Evolutionary conservation across 1,140 invertebrate species (phyloP).

Genomic region (Nasonia longicornis): DNA sequence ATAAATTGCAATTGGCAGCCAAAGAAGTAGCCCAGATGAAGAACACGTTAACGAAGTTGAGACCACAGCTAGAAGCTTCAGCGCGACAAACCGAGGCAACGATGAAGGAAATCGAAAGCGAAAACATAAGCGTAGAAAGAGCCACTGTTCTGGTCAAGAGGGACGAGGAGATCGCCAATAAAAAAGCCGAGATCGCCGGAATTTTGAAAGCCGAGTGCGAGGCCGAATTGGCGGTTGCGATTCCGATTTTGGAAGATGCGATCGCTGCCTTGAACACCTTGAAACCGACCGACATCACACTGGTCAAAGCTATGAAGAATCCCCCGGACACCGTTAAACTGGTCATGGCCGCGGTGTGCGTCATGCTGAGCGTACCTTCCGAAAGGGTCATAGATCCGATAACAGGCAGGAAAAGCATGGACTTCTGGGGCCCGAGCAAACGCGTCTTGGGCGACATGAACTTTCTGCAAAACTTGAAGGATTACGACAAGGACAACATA

Average conservation of each 20-base stretch:
- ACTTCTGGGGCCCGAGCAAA: constrained; percentile 83
- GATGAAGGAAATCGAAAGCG: constrained; percentile 76
- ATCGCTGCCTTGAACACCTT: constrained; percentile 79
- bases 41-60: constrained; percentile 73
- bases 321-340: constrained; percentile 81
- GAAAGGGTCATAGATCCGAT: constrained; percentile 73
- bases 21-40: constrained; percentile 76
- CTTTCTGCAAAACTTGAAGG: constrained; percentile 76
- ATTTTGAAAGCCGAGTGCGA: constrained; percentile 78
- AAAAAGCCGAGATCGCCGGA: constrained; percentile 76
- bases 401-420: constrained; percentile 74
- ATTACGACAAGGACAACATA: constrained; percentile 82
- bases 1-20: constrained; percentile 76
- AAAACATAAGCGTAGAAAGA: constrained; percentile 77
- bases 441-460: constrained; percentile 79
- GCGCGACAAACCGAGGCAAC: constrained; percentile 75
- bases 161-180: constrained; percentile 78
- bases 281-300: constrained; percentile 81
- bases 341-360: constrained; percentile 83
- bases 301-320: constrained; percentile 87
- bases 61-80: constrained; percentile 78
- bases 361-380: constrained; percentile 78
- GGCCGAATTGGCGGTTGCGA: constrained; percentile 77
- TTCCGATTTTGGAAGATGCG: constrained; percentile 76
- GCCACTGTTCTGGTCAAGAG: constrained; percentile 75